Percentiles rank a stretch among this genome's conserved stretches.
Evolutionary conservation across 2,113 vertebrate genomes (phyloP).

Genomic region (Sylvietta virens): DNA sequence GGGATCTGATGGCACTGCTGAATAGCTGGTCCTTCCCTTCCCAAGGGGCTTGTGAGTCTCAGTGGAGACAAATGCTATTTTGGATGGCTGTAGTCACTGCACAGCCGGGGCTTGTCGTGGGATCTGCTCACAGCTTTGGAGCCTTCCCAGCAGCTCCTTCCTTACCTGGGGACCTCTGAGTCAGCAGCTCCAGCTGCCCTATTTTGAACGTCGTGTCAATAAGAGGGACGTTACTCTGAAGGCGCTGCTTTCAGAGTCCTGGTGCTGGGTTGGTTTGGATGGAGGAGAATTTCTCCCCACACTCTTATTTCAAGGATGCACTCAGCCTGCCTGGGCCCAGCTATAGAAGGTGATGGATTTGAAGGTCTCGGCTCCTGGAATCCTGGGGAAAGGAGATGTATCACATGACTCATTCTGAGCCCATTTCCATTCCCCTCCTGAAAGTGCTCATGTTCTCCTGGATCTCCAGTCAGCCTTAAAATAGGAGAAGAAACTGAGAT

Average conservation of each 20-base stretch:
- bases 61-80: background rate
- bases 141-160: background rate
- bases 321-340: background rate
- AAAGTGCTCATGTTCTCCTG: rapidly evolving
- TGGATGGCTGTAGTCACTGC: background rate
- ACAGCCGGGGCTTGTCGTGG: rapidly evolving
- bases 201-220: background rate
- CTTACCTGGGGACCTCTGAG: background rate
- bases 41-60: background rate
- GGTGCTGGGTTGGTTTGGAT: background rate
- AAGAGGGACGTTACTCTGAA: background rate
- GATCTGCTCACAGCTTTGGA: background rate
- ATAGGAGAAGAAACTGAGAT: background rate
- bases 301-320: background rate
- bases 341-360: background rate
- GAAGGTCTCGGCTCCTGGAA: background rate
- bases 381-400: background rate
- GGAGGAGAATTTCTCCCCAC: background rate
- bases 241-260: rapidly evolving
- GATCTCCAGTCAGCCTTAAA: background rate
- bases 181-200: background rate
- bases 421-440: background rate
- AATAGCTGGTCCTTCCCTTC: constrained; percentile 10
- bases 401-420: background rate
- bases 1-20: background rate